Evolutionary conservation across 2,888 invertebrate species (phyloP).

Genomic region (Torymus aiolomorphi): DNA sequence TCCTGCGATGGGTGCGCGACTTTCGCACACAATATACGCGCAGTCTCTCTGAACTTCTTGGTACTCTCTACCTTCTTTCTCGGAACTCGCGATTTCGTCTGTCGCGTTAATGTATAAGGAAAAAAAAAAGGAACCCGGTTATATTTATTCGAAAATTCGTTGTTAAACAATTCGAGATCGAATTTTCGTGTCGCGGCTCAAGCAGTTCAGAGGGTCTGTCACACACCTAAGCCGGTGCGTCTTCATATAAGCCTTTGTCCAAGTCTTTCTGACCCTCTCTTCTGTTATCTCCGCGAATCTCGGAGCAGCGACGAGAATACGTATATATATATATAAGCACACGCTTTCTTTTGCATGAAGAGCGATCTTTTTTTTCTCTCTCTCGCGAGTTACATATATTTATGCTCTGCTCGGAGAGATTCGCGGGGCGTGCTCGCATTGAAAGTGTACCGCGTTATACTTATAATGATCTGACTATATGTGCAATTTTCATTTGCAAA

Average conservation of each 20-base stretch:
- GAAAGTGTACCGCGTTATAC: slow-evolving; percentile 37
- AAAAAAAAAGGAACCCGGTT: background rate
- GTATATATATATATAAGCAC: no score
- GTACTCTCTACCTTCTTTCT: no score
- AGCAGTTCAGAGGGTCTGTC: slow-evolving; percentile 36
- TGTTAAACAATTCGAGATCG: background rate
- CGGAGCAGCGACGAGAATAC: no score
- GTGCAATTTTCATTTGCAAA: no score
- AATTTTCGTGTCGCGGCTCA: background rate
- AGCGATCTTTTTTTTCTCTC: no score
- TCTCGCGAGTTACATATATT: background rate
- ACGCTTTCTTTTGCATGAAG: no score
- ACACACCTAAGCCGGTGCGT: background rate
- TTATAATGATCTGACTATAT: slow-evolving; percentile 28
- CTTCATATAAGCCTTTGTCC: slow-evolving; percentile 28
- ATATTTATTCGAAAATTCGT: background rate
- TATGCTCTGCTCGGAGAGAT: slow-evolving; percentile 3
- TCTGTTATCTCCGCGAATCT: slow-evolving; percentile 10
- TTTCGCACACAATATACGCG: background rate
- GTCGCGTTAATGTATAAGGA: no score
- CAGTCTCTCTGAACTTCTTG: background rate
- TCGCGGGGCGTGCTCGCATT: slow-evolving; percentile 17
- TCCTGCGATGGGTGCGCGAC: no score
- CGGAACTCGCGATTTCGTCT: no score
- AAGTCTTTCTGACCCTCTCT: slow-evolving; percentile 16